Base-by-base conservation (phyloP, 2,888 invertebrate genomes). In the Nowickia ferox region DNA sequence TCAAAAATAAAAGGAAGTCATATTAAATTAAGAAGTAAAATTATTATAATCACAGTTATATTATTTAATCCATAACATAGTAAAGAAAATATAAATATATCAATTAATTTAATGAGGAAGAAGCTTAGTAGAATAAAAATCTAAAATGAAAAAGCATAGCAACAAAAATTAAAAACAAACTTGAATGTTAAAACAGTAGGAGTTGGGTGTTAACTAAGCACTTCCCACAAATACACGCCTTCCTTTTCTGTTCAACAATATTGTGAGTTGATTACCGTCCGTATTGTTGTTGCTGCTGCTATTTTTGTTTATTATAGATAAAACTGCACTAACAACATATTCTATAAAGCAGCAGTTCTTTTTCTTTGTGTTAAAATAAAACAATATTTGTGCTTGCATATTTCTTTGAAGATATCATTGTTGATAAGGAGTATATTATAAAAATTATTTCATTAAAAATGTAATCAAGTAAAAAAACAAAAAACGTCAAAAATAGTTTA, bases 161-260 rank as follows among this genome's bases (percentile, higher is more conserved):
- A 30, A 30, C 30, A 53, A 61, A 19, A 59, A 61, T 8, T 15
- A 57, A 51, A n/a, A 74, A 22, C 63, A 61, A 2, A 48, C 13
- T 68, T 9, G 15, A 30, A 19, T 19, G 30, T 40, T 66, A 9
- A 80, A 66, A 79, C 85, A 79, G 85, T 86, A 83, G 85, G 83
- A 86, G 85, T 83, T 86, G 82, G 85, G 85, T 79, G 85, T 86
- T 86, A 86, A 78, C 82, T 19, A 86, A 86, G 59, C 78, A 85
- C 83, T 75, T 61, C 85, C 85, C 78, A 83, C 75, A 68, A 82
- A 79, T 65, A 59, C 65, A 83, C 85, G 82, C 85, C 85, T 79
- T 72, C 77, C 72, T 81, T 63, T n/a, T 22, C 19, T 74, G 38
- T 71, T 63, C 13, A 46, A 11, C 48, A 78, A 46, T 44, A 71